These are phyloP conservation scores for Myopa tessellatipennis DNA, from an alignment of 2,888 invertebrate species.

Conservation along the genomic window DNA sequence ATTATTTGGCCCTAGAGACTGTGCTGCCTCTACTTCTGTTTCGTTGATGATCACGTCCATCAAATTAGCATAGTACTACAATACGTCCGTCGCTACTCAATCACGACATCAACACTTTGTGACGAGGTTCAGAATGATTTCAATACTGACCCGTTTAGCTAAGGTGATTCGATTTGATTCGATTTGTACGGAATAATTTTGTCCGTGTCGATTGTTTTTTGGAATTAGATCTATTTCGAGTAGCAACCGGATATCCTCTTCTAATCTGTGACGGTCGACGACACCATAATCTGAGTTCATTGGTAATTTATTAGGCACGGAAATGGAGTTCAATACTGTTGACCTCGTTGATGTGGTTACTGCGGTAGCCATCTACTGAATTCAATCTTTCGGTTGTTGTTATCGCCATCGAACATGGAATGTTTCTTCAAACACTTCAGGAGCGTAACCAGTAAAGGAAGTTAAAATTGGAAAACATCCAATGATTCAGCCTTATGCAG, in stretches of 20 bases:
- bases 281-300: neutral
- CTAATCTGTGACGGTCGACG: constrained; percentile 2
- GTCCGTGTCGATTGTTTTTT: neutral
- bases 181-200: too few relatives aligned
- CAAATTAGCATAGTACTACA: constrained; percentile 10
- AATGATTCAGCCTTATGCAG: neutral
- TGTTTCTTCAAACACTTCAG: too few relatives aligned
- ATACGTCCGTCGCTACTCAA: neutral
- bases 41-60: neutral
- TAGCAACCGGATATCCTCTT: constrained; percentile 30
- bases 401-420: too few relatives aligned
- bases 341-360: constrained; percentile 11
- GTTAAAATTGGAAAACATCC: neutral
- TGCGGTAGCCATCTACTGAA: neutral
- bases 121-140: neutral
- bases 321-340: constrained; percentile 12
- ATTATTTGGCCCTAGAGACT: neutral
- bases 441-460: neutral
- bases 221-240: constrained; percentile 8
- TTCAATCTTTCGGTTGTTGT: too few relatives aligned
- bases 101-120: neutral
- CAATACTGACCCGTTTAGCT: neutral
- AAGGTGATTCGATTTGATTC: too few relatives aligned
- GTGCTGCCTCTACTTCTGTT: too few relatives aligned
- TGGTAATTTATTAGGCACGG: constrained; percentile 24